Conservation (phyloP, 2,113 vertebrate species). For the Myotis brandtii region DNA sequence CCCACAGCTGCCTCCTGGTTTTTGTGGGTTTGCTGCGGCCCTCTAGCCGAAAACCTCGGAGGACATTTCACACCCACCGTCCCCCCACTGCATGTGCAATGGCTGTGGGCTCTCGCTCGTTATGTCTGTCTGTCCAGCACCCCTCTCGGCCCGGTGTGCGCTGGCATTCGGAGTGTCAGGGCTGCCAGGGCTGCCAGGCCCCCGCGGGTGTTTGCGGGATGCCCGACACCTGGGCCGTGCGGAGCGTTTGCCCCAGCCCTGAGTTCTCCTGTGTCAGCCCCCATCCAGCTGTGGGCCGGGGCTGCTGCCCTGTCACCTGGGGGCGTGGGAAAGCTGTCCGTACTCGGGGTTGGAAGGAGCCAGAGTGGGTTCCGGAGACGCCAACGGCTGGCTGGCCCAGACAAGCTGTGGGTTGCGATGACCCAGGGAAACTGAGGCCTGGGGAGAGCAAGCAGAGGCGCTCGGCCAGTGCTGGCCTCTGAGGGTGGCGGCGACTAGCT, state of each 20-base stretch:
- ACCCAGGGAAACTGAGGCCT: background rate
- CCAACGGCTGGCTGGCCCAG: background rate
- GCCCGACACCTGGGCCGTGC: background rate
- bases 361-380: background rate
- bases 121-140: slow-evolving; percentile 50
- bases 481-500: too few species aligned
- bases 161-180: slow-evolving; percentile 58
- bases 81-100: slow-evolving; percentile 27
- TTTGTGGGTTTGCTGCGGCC: slow-evolving; percentile 4
- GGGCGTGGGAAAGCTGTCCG: slow-evolving; percentile 8
- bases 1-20: slow-evolving; percentile 6
- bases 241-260: background rate
- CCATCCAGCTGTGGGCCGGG: slow-evolving; percentile 23
- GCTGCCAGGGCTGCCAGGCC: slow-evolving; percentile 48
- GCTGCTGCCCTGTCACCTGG: background rate
- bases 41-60: slow-evolving; percentile 66
- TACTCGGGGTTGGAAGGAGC: background rate
- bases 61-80: slow-evolving; percentile 48
- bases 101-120: slow-evolving; percentile 58
- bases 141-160: background rate
- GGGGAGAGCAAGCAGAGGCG: background rate
- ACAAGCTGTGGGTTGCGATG: background rate
- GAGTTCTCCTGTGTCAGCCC: background rate
- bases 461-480: background rate
- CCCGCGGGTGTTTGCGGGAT: background rate